These are phyloP conservation scores for Sebastes diaconus DNA, from an alignment of 2,797 vertebrate genomes.

Conservation along the genomic window DNA sequence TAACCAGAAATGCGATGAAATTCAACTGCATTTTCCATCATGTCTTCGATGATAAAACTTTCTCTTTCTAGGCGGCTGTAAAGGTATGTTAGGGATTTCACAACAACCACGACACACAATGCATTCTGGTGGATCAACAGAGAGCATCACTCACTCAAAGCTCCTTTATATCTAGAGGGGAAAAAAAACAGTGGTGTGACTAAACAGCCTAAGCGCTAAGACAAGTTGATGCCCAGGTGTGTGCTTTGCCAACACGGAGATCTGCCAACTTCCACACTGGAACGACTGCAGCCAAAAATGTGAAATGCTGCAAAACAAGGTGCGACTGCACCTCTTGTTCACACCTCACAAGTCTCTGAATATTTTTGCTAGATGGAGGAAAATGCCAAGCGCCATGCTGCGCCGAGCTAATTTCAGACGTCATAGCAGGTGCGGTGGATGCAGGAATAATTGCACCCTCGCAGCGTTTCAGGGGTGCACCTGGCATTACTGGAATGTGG, in stretches of 20 bases:
- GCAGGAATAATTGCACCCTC: slow-evolving; percentile 14
- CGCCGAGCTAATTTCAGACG: background rate
- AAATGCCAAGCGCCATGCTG: background rate
- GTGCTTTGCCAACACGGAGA: background rate
- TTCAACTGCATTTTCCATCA: background rate
- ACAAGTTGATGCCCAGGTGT: background rate
- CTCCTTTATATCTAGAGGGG: background rate
- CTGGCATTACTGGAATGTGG: background rate
- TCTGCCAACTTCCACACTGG: background rate
- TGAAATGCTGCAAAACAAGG: background rate
- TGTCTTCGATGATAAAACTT: background rate
- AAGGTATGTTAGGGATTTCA: background rate
- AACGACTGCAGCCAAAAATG: background rate
- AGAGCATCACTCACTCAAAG: background rate
- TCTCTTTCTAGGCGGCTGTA: background rate
- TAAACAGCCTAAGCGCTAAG: background rate
- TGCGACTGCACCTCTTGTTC: background rate
- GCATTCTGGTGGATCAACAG: background rate
- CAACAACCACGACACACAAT: background rate
- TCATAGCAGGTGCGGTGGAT: slow-evolving; percentile 11
- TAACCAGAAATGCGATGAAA: background rate
- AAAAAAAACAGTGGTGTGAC: background rate
- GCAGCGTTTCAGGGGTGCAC: slow-evolving; percentile 1
- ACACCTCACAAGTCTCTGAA: background rate
- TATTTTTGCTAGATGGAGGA: background rate